Conservation (phyloP, 2,888 invertebrate species). For the Seladonia tumulorum region DNA sequence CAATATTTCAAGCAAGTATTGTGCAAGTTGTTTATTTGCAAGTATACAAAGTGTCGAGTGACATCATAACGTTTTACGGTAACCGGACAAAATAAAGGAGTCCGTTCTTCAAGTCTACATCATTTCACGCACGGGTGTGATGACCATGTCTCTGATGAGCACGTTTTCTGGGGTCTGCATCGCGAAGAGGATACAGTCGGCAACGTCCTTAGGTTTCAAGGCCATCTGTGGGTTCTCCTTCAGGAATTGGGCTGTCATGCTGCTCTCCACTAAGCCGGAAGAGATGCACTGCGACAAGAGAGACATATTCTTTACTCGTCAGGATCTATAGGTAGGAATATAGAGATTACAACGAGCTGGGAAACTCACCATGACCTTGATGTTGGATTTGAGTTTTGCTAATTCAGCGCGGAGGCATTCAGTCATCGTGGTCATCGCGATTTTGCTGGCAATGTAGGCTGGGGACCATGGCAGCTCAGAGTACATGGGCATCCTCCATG, state of each 20-base stretch:
- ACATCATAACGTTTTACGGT: background rate
- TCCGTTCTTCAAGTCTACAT: slow-evolving; percentile 6
- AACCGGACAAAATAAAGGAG: background rate
- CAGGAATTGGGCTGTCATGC: slow-evolving; percentile 81
- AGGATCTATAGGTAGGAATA: background rate
- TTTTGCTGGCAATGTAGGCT: slow-evolving; percentile 84
- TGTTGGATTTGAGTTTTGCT: slow-evolving; percentile 77
- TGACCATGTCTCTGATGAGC: slow-evolving; percentile 67
- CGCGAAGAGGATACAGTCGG: slow-evolving; percentile 81
- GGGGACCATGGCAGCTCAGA: slow-evolving; percentile 63
- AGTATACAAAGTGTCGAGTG: slow-evolving; percentile 23
- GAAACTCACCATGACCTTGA: slow-evolving; percentile 78
- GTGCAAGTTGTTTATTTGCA: slow-evolving; percentile 43
- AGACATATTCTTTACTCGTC: background rate
- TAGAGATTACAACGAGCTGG: background rate
- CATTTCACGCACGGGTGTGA: slow-evolving; percentile 66
- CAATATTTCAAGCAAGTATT: background rate
- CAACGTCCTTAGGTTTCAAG: slow-evolving; percentile 82
- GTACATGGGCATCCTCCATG: slow-evolving; percentile 41
- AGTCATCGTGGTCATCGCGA: slow-evolving; percentile 83
- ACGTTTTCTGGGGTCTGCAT: slow-evolving; percentile 78
- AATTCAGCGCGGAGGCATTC: slow-evolving; percentile 84
- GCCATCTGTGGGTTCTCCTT: slow-evolving; percentile 70
- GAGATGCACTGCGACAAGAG: slow-evolving; percentile 86
- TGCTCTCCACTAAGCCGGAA: slow-evolving; percentile 87